Conservation (phyloP, 2,888 invertebrate genomes). For the Encarsia formosa region DNA sequence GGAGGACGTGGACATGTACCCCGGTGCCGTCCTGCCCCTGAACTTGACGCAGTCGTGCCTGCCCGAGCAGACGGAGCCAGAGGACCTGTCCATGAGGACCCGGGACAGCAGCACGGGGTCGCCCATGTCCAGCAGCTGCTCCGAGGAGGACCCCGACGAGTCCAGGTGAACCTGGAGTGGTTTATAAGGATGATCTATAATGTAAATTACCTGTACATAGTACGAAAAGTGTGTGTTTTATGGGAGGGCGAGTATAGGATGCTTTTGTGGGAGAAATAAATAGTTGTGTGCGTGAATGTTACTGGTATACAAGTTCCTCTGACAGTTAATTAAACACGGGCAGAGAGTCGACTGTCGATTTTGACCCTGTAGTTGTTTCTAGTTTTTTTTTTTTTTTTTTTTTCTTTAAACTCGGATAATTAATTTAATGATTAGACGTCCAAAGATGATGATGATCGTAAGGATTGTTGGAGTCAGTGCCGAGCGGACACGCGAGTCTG, state of each 20-base stretch:
- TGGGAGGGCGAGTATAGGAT: too few species aligned
- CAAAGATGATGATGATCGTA: too few species aligned
- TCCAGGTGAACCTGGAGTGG: too few species aligned
- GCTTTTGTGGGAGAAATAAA: too few species aligned
- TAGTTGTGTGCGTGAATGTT: constrained; percentile 38
- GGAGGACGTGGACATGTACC: constrained; percentile 42
- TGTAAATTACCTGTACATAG: too few species aligned
- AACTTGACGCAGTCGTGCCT: neutral
- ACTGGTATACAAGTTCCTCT: constrained; percentile 76
- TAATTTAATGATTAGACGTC: too few species aligned
- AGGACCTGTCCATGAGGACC: constrained; percentile 70
- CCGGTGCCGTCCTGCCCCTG: constrained; percentile 38
- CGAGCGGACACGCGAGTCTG: too few species aligned
- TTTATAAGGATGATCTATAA: too few species aligned
- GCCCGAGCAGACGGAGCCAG: constrained; percentile 68
- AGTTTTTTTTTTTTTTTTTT: too few species aligned
- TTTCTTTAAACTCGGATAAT: too few species aligned
- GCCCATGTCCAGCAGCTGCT: neutral
- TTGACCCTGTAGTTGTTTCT: constrained; percentile 37
- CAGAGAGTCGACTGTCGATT: constrained; percentile 36
- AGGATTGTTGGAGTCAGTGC: too few species aligned
- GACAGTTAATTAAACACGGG: constrained; percentile 44
- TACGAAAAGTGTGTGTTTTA: too few species aligned
- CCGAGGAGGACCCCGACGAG: neutral
- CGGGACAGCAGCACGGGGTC: neutral